Evolutionary conservation across 2,888 invertebrate species (phyloP).

Genomic region (Drosophila kuntzei): DNA sequence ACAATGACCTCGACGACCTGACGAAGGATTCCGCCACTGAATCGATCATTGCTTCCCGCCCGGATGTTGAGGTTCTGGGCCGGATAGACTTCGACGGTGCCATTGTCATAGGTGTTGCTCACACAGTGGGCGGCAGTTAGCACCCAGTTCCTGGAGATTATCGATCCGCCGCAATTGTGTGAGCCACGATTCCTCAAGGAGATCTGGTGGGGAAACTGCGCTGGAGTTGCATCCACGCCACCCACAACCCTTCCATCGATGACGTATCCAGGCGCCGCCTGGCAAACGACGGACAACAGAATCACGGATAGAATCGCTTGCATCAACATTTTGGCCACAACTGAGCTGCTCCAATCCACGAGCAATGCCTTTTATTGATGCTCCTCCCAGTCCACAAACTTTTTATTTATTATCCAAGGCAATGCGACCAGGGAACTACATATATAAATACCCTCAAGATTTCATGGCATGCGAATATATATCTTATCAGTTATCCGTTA

Average conservation of each 20-base stretch:
- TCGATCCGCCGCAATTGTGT: conserved; percentile 66
- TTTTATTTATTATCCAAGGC: conserved; percentile 5
- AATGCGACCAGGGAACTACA: conserved; percentile 1
- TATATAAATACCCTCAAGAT: not conserved
- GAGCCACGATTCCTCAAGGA: conserved; percentile 57
- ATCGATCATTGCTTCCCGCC: conserved; percentile 75
- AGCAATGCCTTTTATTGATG: conserved; percentile 2
- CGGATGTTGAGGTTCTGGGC: conserved; percentile 50
- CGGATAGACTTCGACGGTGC: not conserved
- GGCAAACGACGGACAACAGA: not conserved
- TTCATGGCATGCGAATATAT: conserved; percentile 1
- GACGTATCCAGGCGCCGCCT: conserved; percentile 18
- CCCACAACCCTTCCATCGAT: conserved; percentile 62
- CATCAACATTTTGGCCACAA: conserved; percentile 20
- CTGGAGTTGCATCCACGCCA: conserved; percentile 52
- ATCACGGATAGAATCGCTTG: conserved; percentile 5
- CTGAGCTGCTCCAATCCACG: not conserved
- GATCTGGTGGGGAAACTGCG: conserved; percentile 69
- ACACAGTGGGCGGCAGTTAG: conserved; percentile 72
- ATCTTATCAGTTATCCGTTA: not conserved
- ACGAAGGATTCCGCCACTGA: conserved; percentile 72
- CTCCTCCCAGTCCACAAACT: too few relatives aligned
- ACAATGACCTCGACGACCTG: conserved; percentile 65
- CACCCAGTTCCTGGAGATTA: conserved; percentile 55
- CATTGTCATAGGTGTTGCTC: not conserved